These are phyloP conservation scores for Megalopta genalis DNA, from an alignment of 1,140 invertebrate species.

Conservation along the genomic window DNA sequence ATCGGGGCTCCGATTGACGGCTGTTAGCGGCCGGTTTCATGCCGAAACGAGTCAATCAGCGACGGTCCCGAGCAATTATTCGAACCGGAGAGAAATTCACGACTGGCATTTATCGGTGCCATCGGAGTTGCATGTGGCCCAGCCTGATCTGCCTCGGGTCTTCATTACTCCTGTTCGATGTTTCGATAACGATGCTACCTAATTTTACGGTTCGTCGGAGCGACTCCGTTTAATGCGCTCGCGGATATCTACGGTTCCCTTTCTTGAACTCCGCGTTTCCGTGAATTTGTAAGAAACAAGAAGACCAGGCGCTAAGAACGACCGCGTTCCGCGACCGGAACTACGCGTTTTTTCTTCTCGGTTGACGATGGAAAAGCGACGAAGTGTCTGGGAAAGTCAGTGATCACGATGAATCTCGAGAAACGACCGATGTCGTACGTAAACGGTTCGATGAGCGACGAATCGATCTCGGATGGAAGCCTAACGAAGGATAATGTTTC, in stretches of 20 bases:
- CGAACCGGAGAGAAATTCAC: background rate
- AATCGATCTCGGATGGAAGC: background rate
- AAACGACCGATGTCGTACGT: background rate
- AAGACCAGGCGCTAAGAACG: background rate
- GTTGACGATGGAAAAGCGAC: background rate
- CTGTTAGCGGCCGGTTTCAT: background rate
- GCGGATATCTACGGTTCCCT: background rate
- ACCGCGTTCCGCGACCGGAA: background rate
- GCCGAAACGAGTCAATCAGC: no score
- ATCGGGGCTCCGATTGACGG: background rate
- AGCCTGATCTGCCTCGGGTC: background rate
- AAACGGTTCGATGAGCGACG: background rate
- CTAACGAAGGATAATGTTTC: background rate
- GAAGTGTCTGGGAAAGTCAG: no score
- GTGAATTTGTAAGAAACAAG: background rate
- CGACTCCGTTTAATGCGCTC: background rate
- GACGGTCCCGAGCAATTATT: conserved; percentile 1
- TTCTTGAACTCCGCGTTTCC: background rate
- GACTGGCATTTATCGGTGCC: background rate
- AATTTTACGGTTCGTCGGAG: conserved; percentile 28
- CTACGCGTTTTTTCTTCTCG: background rate
- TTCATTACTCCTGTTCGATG: background rate
- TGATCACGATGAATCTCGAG: no score
- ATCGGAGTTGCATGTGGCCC: background rate
- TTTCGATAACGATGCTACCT: conserved; percentile 12